Base-by-base conservation (phyloP, 2,888 invertebrate genomes). In the Acleris emargana region DNA sequence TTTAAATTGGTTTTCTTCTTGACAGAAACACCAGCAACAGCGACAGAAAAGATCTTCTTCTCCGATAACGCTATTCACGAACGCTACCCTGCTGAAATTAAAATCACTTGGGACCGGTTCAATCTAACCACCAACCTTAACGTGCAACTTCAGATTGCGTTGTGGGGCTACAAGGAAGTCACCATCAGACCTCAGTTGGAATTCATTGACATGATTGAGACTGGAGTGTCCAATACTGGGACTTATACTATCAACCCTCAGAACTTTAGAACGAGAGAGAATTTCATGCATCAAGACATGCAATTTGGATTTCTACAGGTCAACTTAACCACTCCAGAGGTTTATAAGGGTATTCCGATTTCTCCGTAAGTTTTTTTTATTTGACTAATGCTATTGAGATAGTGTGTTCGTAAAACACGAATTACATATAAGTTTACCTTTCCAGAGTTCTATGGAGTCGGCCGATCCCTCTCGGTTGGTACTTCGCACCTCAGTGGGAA, bases 381-480 rank as follows among this genome's bases (percentile, higher is more conserved):
- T n/a, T n/a, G n/a, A n/a, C n/a, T n/a, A n/a, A n/a, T n/a, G n/a
- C n/a, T n/a, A n/a, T n/a, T n/a, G 11, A 38, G 5, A 38, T 4
- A 38, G 11, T 38, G 38, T 11, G 13, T 38, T 13, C 38, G 13
- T 11, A 13, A 38, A 38, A 4, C 13, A 13, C 38, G 38, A 13
- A 38, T 45, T 45, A 45, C 2, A n/a, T 17, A 45, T n/a, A 45
- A 17, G 1, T 38, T n/a, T 7, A 25, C 13, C 32, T 60, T 76
- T 72, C 47, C 79, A 94, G 94, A 0, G 93, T 96, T 0, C 92
- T 99, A 13, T 99, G 98, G 98, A 97, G 97, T 78, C 94, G 96
- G 66, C 98, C 98, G 0, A 96, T 99, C 70, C 98, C 99, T 2
- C 89, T 99, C 13, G 97, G 94, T 1, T 99, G 98, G 98, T 99